Base-by-base conservation (phyloP, 1,140 invertebrate genomes). In the Drosophila saltans region DNA sequence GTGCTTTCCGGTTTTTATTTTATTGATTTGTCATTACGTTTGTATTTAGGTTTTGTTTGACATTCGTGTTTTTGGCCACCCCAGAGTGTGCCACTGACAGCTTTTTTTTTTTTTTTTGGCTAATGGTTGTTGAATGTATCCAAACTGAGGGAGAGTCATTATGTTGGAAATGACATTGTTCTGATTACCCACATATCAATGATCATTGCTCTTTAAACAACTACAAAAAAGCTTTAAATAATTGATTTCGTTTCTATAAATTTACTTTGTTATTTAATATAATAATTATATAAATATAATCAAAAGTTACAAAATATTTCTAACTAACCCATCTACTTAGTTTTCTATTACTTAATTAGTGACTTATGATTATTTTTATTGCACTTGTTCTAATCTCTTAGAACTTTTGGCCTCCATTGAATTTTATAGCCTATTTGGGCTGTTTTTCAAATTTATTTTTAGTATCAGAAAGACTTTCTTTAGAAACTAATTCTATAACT, bases 21-120 rank as follows among this genome's bases (percentile, higher is more conserved):
- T 85, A 85, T 85, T 85, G 81, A 85, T 85, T 85, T 85, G 72
- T 73, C 81, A 85, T 85, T 85, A 85, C 69, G 62, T 21, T 48
- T 33, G 62, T 63, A 33, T 39, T 33, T 58, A 59, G 69, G 56
- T 73, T 73, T 66, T 75, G 68, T 58, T 72, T 48, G 55, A 66
- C 64, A 43, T 69, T 66, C 11, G 24, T 59, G 78, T 69, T 68
- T 65, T 65, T 56, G 39, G 21, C n/a, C 55, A 24, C 67, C 33
- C n/a, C 33, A n/a, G 16, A 59, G 60, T 45, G n/a, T 62, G 60
- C 10, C 58, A 67, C 30, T 70, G 78, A 77, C 72, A 81, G 68
- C 4, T 30, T 30, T 30, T 36, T 58, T 60, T 83, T 30, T 30
- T 30, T 36, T 58, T 60, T 83, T 71, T 62, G 74, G 59, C 81